Base-by-base conservation (phyloP, 2,888 invertebrate species). In the Melinaea marsaeus region DNA sequence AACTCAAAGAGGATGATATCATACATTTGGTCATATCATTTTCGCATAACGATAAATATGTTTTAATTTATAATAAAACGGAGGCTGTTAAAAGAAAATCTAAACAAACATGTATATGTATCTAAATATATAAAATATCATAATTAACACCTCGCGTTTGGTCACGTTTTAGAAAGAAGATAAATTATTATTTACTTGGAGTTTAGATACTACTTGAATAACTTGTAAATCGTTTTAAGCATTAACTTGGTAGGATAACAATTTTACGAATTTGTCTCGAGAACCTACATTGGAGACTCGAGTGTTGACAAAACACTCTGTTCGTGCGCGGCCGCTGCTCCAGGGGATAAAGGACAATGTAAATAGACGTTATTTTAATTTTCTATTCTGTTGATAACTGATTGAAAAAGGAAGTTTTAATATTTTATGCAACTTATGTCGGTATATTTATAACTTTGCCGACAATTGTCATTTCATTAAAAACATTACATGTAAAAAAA, bases 231-330 rank as follows among this genome's bases (percentile, higher is more conserved):
- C 32, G 51, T 32, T 51, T 51, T 7, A 51, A 22, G 32, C 32
- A 51, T 51, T 51, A 51, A 51, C 51, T 51, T 32, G 9, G n/a
- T 51, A 32, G 32, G 51, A 51, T 32, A 6, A 51, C 32, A 32
- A 51, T 7, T 32, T 32, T 51, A 51, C 22, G 22, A 51, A 51
- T 51, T 51, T 51, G 32, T 51, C 51, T 51, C 51, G 32, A 32
- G 51, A 0, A 42, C 42, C 9, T 37, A 37, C 48, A 48, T 4
- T 32, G 51, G 32, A 51, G 32, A 32, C 32, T 51, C 32, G 70
- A 67, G 61, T 84, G 73, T 85, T 85, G 77, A 81, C 79, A 72
- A 45, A 76, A 67, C 80, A 76, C 85, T 84, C 70, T 66, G 75
- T 70, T 79, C 84, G 84, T 85, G 84, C 81, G 71, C 70, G 65